A percentile compares a stretch with the other conserved stretches of the same genome.
Conservation (phyloP, 2,113 vertebrate genomes). For the Elachura formosa region DNA sequence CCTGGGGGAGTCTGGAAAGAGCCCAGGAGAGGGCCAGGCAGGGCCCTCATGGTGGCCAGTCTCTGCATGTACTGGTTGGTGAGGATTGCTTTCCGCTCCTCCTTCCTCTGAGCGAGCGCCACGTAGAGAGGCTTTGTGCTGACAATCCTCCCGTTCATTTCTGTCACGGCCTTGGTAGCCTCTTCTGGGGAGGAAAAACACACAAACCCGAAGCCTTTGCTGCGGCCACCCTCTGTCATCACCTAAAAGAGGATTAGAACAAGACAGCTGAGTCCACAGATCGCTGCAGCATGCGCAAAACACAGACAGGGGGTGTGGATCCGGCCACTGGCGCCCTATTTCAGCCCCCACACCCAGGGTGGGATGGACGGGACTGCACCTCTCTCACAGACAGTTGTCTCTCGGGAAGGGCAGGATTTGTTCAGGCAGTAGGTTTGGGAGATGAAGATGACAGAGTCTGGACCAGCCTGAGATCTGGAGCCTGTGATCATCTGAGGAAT, state of each 20-base stretch:
- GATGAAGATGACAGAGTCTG: not conserved
- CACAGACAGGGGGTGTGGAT: rapidly evolving
- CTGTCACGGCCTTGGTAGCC: conserved; percentile 94
- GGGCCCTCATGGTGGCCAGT: conserved; percentile 79
- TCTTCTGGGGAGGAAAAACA: conserved; percentile 98
- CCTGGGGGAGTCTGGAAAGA: conserved; percentile 82
- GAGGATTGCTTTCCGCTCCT: conserved; percentile 93
- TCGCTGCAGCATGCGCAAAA: not conserved
- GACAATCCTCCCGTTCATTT: conserved; percentile 94
- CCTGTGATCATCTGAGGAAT: rapidly evolving
- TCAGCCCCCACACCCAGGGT: not conserved
- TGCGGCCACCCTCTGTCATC: conserved; percentile 92
- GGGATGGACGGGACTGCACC: not conserved
- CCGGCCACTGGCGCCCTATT: not conserved
- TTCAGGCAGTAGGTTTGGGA: not conserved
- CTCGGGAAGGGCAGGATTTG: not conserved
- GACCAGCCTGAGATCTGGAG: not conserved
- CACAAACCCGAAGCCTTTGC: conserved; percentile 97
- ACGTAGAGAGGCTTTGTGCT: conserved; percentile 95
- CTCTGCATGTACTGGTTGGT: conserved; percentile 96
- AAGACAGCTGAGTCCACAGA: conserved; percentile 61
- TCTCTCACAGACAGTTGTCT: not conserved
- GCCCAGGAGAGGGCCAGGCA: conserved; percentile 80
- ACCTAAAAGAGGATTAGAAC: conserved; percentile 79
- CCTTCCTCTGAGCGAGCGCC: conserved; percentile 90